These are phyloP conservation scores for Gymnosoma rotundatum DNA, from an alignment of 2,888 invertebrate species.

Conservation along the genomic window DNA sequence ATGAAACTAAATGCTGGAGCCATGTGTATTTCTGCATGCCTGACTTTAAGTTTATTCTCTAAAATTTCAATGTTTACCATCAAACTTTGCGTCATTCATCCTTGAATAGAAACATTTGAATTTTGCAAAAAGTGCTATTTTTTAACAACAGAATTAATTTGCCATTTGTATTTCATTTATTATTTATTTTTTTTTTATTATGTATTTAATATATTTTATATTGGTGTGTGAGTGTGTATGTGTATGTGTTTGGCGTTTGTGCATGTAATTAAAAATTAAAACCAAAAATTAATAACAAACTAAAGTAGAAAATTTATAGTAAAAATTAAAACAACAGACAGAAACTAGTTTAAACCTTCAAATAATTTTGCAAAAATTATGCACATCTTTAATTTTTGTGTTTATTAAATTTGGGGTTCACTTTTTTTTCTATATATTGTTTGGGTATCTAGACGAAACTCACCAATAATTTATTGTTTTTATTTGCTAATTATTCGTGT, in stretches of 20 bases:
- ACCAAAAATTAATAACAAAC: constrained; percentile 33
- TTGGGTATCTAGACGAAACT: constrained; percentile 45
- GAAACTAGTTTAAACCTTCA: constrained; percentile 74
- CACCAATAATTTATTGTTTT: constrained; percentile 30
- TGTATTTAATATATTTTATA: constrained; percentile 49
- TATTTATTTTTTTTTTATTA: constrained; percentile 8
- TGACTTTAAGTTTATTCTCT: constrained; percentile 48
- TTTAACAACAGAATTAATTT: constrained; percentile 66
- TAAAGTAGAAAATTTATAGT: neutral
- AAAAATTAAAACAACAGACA: constrained; percentile 18
- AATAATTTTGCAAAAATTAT: constrained; percentile 79
- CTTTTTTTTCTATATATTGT: constrained; percentile 9
- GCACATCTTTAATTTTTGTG: constrained; percentile 67
- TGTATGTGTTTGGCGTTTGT: constrained; percentile 42
- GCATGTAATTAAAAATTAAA: constrained; percentile 77
- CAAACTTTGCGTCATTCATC: constrained; percentile 64
- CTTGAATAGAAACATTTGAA: constrained; percentile 60
- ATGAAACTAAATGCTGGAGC: constrained; percentile 18
- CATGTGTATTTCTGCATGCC: constrained; percentile 47
- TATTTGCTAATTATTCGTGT: constrained; percentile 34
- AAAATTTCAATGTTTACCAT: constrained; percentile 30
- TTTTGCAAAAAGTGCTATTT: constrained; percentile 56
- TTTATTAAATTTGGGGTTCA: constrained; percentile 31
- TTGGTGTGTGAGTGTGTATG: constrained; percentile 7
- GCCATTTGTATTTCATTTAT: constrained; percentile 55